Evolutionary conservation across 1,140 invertebrate genomes (phyloP).

Genomic region (Paracyclopina nana): DNA sequence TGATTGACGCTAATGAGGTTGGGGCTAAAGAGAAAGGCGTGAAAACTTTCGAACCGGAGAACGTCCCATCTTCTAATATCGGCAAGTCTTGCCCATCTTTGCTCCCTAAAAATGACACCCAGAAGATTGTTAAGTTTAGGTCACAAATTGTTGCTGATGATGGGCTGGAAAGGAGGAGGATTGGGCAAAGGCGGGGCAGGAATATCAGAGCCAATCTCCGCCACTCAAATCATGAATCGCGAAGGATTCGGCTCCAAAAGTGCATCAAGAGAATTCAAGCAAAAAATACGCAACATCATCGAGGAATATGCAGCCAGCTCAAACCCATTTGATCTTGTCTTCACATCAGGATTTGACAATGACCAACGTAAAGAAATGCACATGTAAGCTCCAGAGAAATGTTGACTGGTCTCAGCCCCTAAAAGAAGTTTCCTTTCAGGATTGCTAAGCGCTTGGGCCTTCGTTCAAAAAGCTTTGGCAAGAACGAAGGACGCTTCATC

Average conservation of each 20-base stretch:
- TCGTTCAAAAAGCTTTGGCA: background rate
- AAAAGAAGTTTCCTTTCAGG: background rate
- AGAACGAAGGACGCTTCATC: background rate
- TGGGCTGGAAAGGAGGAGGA: slow-evolving; percentile 11
- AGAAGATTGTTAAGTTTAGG: too few species aligned
- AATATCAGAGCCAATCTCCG: slow-evolving; percentile 6
- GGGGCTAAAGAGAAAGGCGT: too few species aligned
- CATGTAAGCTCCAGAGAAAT: background rate
- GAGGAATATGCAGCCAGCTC: background rate
- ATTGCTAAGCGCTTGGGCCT: background rate
- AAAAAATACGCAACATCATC: background rate
- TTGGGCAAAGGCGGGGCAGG: slow-evolving; percentile 5
- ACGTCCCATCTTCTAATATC: too few species aligned
- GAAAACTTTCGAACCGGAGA: too few species aligned
- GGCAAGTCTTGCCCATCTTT: too few species aligned
- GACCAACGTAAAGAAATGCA: slow-evolving; percentile 5
- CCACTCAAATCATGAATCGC: background rate
- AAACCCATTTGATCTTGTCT: background rate
- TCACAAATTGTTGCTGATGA: slow-evolving; percentile 1
- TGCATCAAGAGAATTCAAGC: background rate
- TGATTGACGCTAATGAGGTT: too few species aligned
- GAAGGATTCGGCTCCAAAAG: background rate
- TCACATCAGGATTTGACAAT: background rate
- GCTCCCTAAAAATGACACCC: too few species aligned
- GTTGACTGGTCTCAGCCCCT: background rate